These are phyloP conservation scores for Oreamnos americanus DNA, from an alignment of 2,113 vertebrate genomes.

Conservation along the genomic window DNA sequence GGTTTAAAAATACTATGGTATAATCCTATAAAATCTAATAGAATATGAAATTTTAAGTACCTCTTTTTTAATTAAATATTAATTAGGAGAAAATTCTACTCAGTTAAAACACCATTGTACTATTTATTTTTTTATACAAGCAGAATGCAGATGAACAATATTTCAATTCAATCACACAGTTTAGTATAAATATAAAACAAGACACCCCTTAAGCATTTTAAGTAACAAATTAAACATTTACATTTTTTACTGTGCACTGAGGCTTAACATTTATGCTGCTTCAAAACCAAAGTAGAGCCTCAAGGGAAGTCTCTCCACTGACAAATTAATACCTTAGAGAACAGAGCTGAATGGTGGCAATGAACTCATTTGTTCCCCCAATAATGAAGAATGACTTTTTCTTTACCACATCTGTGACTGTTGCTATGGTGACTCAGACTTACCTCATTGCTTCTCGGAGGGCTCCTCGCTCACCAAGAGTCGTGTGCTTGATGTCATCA, in stretches of 20 bases:
- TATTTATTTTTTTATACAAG: conserved; percentile 73
- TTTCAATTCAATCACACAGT: conserved; percentile 82
- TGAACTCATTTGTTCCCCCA: conserved; percentile 95
- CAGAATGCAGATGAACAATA: conserved; percentile 83
- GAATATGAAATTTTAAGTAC: conserved; percentile 69
- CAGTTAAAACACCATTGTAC: conserved; percentile 53
- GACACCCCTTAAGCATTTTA: conserved; percentile 86
- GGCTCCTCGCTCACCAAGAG: conserved; percentile 92
- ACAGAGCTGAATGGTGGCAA: conserved; percentile 90
- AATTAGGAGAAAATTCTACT: conserved; percentile 77
- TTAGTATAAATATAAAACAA: conserved; percentile 88
- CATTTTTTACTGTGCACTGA: conserved; percentile 88
- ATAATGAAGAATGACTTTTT: conserved; percentile 96
- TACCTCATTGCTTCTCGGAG: conserved; percentile 95
- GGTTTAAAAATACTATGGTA: conserved; percentile 59
- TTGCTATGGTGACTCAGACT: conserved; percentile 93
- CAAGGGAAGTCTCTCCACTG: conserved; percentile 87
- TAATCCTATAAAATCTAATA: conserved; percentile 67
- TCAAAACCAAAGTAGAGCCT: conserved; percentile 87
- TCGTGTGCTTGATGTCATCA: conserved; percentile 97
- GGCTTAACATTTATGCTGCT: conserved; percentile 89
- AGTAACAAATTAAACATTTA: conserved; percentile 91
- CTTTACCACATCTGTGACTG: conserved; percentile 91
- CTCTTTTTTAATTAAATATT: conserved; percentile 76
- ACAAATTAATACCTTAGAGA: conserved; percentile 94